Percentiles rank a stretch among this genome's conserved stretches.
These are phyloP conservation scores for Stictocephala bisonia DNA, from an alignment of 2,888 invertebrate genomes.

Conservation along the genomic window DNA sequence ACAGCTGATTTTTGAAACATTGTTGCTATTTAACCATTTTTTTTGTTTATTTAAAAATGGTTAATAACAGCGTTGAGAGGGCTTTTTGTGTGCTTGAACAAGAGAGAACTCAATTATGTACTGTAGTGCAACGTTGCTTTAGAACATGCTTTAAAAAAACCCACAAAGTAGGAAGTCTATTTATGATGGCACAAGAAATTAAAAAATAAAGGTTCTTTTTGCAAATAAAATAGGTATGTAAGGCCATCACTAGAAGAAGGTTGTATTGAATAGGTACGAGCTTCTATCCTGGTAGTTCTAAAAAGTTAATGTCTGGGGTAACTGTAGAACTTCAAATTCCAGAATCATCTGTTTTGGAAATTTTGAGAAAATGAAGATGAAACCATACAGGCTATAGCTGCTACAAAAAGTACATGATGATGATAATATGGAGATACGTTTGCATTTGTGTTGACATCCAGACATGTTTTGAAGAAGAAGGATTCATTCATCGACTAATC, in stretches of 20 bases:
- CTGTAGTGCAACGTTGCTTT: too few relatives aligned
- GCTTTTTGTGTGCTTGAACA: neutral
- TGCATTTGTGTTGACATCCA: conserved; percentile 24
- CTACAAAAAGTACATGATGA: too few relatives aligned
- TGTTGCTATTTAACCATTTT: neutral
- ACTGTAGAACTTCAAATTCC: conserved; percentile 33
- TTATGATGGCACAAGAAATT: too few relatives aligned
- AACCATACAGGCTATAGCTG: neutral
- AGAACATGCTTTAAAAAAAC: too few relatives aligned
- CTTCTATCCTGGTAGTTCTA: conserved; percentile 18
- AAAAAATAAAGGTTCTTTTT: neutral
- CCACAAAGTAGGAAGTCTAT: too few relatives aligned
- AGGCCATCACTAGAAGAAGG: conserved; percentile 7
- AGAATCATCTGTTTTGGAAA: neutral
- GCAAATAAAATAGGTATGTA: neutral
- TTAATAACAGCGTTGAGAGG: neutral
- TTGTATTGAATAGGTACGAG: conserved; percentile 5
- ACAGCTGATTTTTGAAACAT: conserved; percentile 1
- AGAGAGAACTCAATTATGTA: too few relatives aligned
- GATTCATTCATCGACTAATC: conserved; percentile 14
- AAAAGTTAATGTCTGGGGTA: conserved; percentile 6
- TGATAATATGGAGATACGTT: conserved; percentile 5
- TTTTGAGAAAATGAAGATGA: conserved; percentile 12
- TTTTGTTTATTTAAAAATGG: conserved; percentile 3
- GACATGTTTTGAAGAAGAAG: conserved; percentile 11